phyloP scores from a whole-genome alignment of 2,113 vertebrate genomes.

The Lontra canadensis region DNA sequence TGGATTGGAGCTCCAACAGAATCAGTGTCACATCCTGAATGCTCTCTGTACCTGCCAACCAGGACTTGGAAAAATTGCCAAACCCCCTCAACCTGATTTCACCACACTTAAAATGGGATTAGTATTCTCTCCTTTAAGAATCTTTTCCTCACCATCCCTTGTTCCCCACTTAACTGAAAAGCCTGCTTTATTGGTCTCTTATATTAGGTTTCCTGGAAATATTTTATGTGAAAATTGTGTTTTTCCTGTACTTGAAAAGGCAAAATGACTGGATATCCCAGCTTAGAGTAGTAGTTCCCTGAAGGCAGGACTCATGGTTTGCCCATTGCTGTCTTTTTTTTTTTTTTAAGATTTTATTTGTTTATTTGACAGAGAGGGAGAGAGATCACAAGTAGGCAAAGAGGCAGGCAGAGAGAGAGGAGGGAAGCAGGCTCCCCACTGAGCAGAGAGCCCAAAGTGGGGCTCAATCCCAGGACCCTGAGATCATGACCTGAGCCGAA shows the following conservation, averaged over 20 bases:
- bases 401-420: too few relatives aligned
- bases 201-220: background rate
- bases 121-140: background rate
- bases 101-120: too few relatives aligned
- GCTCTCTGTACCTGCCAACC: background rate
- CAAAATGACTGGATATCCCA: background rate
- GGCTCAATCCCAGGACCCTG: too few relatives aligned
- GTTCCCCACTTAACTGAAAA: background rate
- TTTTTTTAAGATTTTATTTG: too few relatives aligned
- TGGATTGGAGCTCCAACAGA: background rate
- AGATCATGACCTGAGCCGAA: too few relatives aligned
- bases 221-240: background rate
- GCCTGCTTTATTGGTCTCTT: background rate
- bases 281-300: background rate
- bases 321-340: background rate
- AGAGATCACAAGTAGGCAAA: too few relatives aligned
- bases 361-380: too few relatives aligned
- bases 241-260: background rate
- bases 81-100: background rate
- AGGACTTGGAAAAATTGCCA: background rate
- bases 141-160: background rate
- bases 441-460: too few relatives aligned
- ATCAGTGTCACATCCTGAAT: accelerated
- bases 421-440: too few relatives aligned
- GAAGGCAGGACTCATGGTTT: background rate